Evolutionary conservation across 2,113 vertebrate species (phyloP), one percentile per base, ranked within the genome.

Genomic region (Zosterops pallidus): DNA sequence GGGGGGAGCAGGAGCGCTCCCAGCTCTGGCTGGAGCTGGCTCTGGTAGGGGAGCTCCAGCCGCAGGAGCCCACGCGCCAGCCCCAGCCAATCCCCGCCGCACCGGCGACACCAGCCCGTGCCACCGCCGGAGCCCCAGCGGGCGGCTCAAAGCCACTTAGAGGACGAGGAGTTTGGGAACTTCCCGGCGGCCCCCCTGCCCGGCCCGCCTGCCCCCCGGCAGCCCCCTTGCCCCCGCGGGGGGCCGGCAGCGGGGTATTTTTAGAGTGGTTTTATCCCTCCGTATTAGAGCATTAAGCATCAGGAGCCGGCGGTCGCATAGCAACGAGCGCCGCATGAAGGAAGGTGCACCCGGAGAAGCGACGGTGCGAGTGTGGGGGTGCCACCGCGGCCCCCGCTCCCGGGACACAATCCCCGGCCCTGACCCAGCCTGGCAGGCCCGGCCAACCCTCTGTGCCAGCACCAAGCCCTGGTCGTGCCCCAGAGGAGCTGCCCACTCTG

Each of bases 201-300:
- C 5, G 0, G 35, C 53, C 78, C 0, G 5, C 50, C 78, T 49
- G 75, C 24, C 50, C 84, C 83, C 81, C 2, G 4, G 74, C 80
- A 76, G 80, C 60, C 88, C 81, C 89, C 39, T 39, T 56, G 63
- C 64, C 74, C 90, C 92, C 18, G 6, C 12, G 1, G 80, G 74
- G 72, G 86, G 74, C 86, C 2, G 20, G 60, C 79, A 88, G 83
- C 1, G 1, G 87, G 77, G 95, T 95, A 96, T 96, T 97, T 97
- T 94, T 97, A 97, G 96, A 92, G 80, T 16, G 33, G 90, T 90
- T 96, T 97, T 95, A 95, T 96, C 96, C 71, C 82, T 86, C 92
- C 52, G 95, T 95, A 97, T 95, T 95, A 96, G 86, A 96, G 96
- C 91, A 87, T 94, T 95, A 95, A 97, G 92, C 96, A 96, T 96